Conservation (phyloP, 2,113 vertebrate species). For the Bubo scandiacus region DNA sequence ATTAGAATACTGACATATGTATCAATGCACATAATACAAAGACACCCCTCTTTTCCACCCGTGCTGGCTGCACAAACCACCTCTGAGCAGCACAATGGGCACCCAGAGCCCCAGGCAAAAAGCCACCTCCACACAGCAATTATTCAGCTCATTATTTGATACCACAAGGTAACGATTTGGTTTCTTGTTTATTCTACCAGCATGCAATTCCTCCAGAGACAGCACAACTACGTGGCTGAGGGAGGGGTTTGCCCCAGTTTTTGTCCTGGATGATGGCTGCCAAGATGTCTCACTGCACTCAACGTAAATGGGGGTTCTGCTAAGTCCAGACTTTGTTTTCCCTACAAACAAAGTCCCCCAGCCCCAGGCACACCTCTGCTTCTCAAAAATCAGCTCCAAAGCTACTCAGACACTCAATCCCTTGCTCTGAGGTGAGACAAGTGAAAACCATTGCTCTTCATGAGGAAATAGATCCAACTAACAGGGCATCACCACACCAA, state of each 20-base stretch:
- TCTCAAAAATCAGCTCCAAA: neutral
- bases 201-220: rapidly evolving
- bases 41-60: rapidly evolving
- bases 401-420: neutral
- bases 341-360: neutral
- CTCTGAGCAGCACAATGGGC: neutral
- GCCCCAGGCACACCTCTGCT: neutral
- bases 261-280: rapidly evolving
- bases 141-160: neutral
- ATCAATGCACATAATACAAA: neutral
- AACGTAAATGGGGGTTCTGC: rapidly evolving
- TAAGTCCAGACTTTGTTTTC: neutral
- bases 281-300: rapidly evolving
- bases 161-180: rapidly evolving
- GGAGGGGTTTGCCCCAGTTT: neutral
- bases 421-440: rapidly evolving
- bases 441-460: neutral
- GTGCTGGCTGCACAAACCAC: neutral
- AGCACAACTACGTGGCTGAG: rapidly evolving
- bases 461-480: neutral
- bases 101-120: neutral
- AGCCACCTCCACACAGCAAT: neutral
- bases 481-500: neutral
- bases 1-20: neutral
- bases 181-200: neutral